Percentiles rank a stretch among this genome's conserved stretches.
These are phyloP conservation scores for Pecten maximus DNA, from an alignment of 2,888 invertebrate genomes.

Conservation along the genomic window DNA sequence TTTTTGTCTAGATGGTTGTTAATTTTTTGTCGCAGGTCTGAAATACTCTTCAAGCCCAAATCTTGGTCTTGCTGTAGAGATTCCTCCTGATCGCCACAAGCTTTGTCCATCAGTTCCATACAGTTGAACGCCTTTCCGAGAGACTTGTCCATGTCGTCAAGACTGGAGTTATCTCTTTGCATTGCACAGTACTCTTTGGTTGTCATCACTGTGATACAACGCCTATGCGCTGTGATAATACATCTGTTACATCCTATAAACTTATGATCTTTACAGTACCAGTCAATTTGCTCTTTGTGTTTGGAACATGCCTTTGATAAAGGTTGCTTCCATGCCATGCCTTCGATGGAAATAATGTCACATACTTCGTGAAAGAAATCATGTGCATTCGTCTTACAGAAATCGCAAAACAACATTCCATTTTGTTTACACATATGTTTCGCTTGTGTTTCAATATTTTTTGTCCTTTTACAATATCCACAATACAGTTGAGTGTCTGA, in stretches of 20 bases:
- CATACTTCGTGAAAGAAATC: not conserved
- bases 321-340: not conserved
- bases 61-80: not conserved
- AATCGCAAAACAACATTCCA: not conserved
- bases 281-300: not conserved
- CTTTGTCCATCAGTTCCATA: not conserved
- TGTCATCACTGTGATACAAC: not conserved
- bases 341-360: not conserved
- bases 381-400: not conserved
- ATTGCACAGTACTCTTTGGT: not conserved
- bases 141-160: not conserved
- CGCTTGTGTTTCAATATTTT: not conserved
- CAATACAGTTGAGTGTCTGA: not conserved
- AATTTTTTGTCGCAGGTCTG: not conserved
- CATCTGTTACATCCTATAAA: not conserved
- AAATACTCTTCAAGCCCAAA: not conserved
- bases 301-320: not conserved
- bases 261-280: not conserved
- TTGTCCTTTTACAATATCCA: not conserved
- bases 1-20: not conserved
- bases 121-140: not conserved
- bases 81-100: not conserved
- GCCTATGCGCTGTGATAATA: not conserved
- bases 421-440: not conserved
- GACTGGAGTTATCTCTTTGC: not conserved